phyloP scores from a whole-genome alignment of 2,797 vertebrate genomes.

The Synaphobranchus kaupii region DNA sequence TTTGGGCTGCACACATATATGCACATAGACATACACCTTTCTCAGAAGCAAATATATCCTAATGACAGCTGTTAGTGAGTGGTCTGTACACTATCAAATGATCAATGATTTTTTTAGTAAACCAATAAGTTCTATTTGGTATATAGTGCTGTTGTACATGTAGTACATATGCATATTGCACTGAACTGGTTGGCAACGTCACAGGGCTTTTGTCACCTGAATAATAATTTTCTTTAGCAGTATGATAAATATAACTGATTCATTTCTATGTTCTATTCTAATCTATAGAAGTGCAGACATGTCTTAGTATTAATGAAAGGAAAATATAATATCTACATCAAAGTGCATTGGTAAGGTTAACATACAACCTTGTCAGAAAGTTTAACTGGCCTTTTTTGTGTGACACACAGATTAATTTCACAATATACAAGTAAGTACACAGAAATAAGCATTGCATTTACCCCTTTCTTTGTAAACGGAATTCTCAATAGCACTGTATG shows the following conservation, averaged over 20 bases:
- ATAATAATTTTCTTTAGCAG: constrained; percentile 46
- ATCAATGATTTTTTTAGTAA: not conserved
- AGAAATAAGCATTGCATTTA: constrained; percentile 48
- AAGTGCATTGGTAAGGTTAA: constrained; percentile 68
- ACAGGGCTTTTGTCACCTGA: constrained; percentile 47
- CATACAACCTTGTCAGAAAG: constrained; percentile 61
- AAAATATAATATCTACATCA: constrained; percentile 62
- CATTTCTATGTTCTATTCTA: constrained; percentile 1
- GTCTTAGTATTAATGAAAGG: constrained; percentile 20
- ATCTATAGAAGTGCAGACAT: constrained; percentile 24
- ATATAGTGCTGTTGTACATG: constrained; percentile 23
- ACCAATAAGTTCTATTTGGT: constrained; percentile 6
- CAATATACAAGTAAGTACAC: constrained; percentile 44
- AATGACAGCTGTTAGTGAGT: constrained; percentile 37
- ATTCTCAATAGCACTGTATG: constrained; percentile 41
- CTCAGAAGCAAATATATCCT: constrained; percentile 51
- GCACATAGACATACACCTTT: constrained; percentile 41
- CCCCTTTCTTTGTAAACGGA: constrained; percentile 53
- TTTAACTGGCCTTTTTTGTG: constrained; percentile 39
- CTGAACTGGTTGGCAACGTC: constrained; percentile 16
- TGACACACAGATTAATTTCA: constrained; percentile 54
- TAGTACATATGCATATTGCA: constrained; percentile 39
- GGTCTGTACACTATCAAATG: not conserved
- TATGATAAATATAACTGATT: constrained; percentile 17
- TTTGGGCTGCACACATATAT: constrained; percentile 30